Conservation (phyloP, 1,140 invertebrate species). For the Chymomyza costata region DNA sequence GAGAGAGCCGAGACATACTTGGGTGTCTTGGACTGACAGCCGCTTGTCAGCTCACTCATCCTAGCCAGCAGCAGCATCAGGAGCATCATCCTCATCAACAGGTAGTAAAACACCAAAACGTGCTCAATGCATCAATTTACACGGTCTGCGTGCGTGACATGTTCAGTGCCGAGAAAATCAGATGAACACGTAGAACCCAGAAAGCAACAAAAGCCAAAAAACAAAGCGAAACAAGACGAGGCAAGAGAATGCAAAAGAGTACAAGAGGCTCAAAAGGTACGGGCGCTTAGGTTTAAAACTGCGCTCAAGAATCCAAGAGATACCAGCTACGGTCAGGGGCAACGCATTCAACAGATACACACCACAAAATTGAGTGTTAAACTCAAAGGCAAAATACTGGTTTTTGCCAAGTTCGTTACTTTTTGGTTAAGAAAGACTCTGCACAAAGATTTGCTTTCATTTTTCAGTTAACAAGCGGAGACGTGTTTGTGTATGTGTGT, state of each 20-base stretch:
- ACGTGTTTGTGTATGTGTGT: too few species aligned
- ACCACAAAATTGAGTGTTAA: conserved; percentile 40
- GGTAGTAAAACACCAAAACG: conserved; percentile 68
- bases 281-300: conserved; percentile 8
- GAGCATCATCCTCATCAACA: conserved; percentile 59
- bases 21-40: too few species aligned
- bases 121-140: conserved; percentile 44
- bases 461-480: conserved; percentile 53
- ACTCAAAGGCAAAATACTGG: conserved; percentile 63
- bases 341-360: conserved; percentile 49
- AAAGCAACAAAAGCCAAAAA: conserved; percentile 18
- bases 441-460: conserved; percentile 72
- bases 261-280: conserved; percentile 19
- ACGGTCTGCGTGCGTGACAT: conserved; percentile 47
- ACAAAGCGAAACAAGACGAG: conserved; percentile 17
- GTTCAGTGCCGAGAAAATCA: conserved; percentile 18
- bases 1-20: too few species aligned
- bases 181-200: neutral
- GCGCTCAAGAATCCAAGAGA: conserved; percentile 35
- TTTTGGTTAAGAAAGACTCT: neutral
- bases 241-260: neutral
- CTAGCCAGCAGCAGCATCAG: conserved; percentile 24
- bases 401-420: conserved; percentile 53
- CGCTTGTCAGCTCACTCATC: neutral
- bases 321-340: neutral